Evolutionary conservation across 2,888 invertebrate species (phyloP), one percentile per base, ranked within the genome.

Genomic region (Agonopterix arenella): DNA sequence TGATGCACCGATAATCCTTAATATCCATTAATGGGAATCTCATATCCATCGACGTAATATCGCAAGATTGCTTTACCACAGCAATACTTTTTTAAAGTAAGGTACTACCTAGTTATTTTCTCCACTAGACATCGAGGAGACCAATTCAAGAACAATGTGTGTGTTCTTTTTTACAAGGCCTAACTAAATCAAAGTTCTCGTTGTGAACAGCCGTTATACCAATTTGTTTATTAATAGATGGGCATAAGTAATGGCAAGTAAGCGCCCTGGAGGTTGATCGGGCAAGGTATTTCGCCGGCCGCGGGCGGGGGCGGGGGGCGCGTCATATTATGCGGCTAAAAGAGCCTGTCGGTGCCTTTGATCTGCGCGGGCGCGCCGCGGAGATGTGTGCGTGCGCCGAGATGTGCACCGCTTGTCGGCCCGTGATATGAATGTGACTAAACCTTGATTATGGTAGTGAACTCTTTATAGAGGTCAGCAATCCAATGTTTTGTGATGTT

Each of bases 241-340:
- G 78, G 78, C 74, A 80, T 85, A 88, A 88, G 84, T 88, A 84
- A 86, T 85, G 80, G 85, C 84, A 79, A 82, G 84, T 78, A 73
- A 80, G 83, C 78, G 81, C 76, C 81, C 80, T 72, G 73, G 75
- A 79, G 80, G 78, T 78, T 67, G 69, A 65, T 72, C 72, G 59
- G 66, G 56, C 62, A 68, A 77, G 78, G 80, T 74, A 80, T 80
- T 80, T 81, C 72, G 82, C 81, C 75, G 82, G 80, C 73, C 73
- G 76, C 69, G 68, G 75, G 78, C 74, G 69, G 75, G 66, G 79
- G 79, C 73, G 74, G 80, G 78, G 80, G 77, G 76, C 82, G 82
- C 85, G 85, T 89, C 88, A 88, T 86, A 89, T 89, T 89, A 89
- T 84, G 85, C 85, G 80, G 88, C 86, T 88, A 88, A 88, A 89